Percentiles rank a stretch among this genome's conserved stretches.
Conservation (phyloP, 2,888 invertebrate genomes). For the Allolobophora icterica region DNA sequence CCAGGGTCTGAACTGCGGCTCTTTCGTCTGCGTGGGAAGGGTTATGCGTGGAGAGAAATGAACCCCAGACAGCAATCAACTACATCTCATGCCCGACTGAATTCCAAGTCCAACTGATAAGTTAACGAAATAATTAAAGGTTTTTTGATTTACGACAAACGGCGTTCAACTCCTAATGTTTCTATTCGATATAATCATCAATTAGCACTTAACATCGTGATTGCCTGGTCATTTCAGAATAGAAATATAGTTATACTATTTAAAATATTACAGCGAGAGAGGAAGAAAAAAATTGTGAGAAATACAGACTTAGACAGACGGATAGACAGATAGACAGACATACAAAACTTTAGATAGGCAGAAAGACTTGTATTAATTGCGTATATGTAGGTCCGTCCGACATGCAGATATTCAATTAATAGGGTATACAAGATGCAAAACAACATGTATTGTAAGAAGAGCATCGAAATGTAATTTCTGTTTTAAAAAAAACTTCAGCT, state of each 20-base stretch:
- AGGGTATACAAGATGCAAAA: no score
- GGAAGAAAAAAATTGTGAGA: not conserved
- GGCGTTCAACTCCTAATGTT: not conserved
- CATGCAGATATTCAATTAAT: no score
- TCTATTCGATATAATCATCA: not conserved
- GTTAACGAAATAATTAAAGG: constrained; percentile 24
- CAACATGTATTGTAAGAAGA: no score
- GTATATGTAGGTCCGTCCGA: no score
- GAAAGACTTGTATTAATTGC: no score
- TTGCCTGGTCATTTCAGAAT: not conserved
- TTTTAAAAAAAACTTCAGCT: not conserved
- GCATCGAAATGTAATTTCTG: no score
- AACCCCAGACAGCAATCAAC: not conserved
- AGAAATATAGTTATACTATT: not conserved
- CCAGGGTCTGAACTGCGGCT: not conserved
- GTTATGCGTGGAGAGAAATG: not conserved
- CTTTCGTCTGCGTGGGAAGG: not conserved
- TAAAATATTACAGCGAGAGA: not conserved
- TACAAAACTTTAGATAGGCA: no score
- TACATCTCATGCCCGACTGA: not conserved
- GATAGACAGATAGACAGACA: no score
- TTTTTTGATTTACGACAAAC: not conserved
- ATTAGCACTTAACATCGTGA: not conserved
- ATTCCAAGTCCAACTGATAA: constrained; percentile 18
- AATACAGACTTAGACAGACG: no score